These are phyloP conservation scores for Bovichtus diacanthus DNA, from an alignment of 2,797 vertebrate species.

Conservation along the genomic window DNA sequence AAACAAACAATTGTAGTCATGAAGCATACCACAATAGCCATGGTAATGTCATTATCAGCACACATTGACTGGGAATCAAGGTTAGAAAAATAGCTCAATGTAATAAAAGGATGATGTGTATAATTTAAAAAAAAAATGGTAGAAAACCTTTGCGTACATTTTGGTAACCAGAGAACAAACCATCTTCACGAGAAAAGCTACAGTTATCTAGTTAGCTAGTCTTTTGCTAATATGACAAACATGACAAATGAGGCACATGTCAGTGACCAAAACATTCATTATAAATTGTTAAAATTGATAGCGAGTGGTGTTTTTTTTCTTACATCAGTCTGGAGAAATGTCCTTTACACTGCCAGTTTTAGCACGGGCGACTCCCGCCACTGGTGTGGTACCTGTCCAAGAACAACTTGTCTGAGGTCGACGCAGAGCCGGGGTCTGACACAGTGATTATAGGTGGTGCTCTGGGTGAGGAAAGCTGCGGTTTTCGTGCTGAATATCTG, in stretches of 20 bases:
- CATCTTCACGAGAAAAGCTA: conserved; percentile 6
- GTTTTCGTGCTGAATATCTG: conserved; percentile 77
- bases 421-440: conserved; percentile 75
- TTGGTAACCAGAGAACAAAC: not conserved
- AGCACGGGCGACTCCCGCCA: conserved; percentile 68
- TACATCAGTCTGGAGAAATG: conserved; percentile 63
- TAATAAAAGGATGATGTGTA: conserved; percentile 11
- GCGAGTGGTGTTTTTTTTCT: conserved; percentile 34
- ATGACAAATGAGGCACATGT: conserved; percentile 35
- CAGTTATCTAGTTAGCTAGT: not conserved
- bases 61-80: conserved; percentile 32
- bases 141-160: too few relatives aligned
- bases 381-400: conserved; percentile 81
- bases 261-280: conserved; percentile 27
- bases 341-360: conserved; percentile 56
- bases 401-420: conserved; percentile 84
- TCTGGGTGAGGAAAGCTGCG: conserved; percentile 83
- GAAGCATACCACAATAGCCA: conserved; percentile 56
- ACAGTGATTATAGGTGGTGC: conserved; percentile 82
- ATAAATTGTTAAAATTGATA: conserved; percentile 47
- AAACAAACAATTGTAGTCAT: conserved; percentile 66
- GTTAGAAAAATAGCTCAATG: conserved; percentile 42
- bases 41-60: conserved; percentile 79
- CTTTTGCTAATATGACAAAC: conserved; percentile 26
- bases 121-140: too few relatives aligned